A percentile compares a stretch with the other conserved stretches of the same genome.
These are phyloP conservation scores for Phengaris arion DNA, from an alignment of 2,888 invertebrate genomes.

Conservation along the genomic window DNA sequence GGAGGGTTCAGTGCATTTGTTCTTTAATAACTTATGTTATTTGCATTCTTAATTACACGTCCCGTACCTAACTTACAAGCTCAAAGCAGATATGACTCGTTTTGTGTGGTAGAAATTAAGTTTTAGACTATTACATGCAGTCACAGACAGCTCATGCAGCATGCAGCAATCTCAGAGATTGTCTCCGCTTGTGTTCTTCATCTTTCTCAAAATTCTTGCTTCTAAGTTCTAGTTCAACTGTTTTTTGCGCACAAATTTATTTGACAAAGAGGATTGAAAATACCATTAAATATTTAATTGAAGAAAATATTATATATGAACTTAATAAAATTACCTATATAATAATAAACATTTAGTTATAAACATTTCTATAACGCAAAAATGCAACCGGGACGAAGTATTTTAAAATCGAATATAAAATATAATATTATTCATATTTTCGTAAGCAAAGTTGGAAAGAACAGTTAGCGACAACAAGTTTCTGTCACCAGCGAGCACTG, in stretches of 20 bases:
- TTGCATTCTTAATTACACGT: constrained; percentile 21
- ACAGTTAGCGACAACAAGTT: constrained; percentile 28
- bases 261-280: not conserved
- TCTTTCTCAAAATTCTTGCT: too few relatives aligned
- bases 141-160: too few relatives aligned
- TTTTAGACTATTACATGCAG: not conserved
- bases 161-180: too few relatives aligned
- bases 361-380: not conserved
- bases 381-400: not conserved
- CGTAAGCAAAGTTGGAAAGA: constrained; percentile 29
- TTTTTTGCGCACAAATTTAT: too few relatives aligned
- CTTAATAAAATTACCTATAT: not conserved
- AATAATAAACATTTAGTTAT: not conserved
- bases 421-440: constrained; percentile 24
- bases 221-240: too few relatives aligned
- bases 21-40: constrained; percentile 25
- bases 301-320: not conserved
- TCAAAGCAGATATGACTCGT: not conserved
- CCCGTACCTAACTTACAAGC: constrained; percentile 6
- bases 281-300: not conserved
- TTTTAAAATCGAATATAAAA: constrained; percentile 24
- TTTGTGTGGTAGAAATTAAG: constrained; percentile 12
- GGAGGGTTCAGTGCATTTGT: constrained; percentile 4
- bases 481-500: constrained; percentile 26
- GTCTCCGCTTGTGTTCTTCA: too few relatives aligned